Conservation (phyloP, 2,797 vertebrate species). For the Anabacerthia variegaticeps region DNA sequence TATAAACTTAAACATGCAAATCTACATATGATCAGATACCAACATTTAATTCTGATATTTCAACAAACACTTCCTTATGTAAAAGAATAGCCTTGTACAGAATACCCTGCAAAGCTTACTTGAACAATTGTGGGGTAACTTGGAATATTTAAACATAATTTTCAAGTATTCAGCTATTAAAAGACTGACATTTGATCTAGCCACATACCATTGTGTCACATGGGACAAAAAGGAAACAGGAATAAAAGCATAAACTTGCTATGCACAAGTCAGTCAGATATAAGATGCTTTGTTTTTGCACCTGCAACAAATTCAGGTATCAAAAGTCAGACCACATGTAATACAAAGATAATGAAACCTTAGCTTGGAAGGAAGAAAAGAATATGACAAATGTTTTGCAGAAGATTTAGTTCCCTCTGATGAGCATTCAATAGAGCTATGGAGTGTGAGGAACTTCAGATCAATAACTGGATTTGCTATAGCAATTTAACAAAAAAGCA, state of each 20-base stretch:
- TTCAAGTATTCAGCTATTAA: neutral
- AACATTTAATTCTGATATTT: neutral
- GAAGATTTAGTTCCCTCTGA: conserved; percentile 7
- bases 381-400: neutral
- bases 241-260: neutral
- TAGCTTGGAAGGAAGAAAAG: neutral
- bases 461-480: conserved; percentile 23
- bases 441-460: neutral
- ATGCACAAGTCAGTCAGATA: neutral
- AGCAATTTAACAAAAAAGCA: neutral
- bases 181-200: neutral
- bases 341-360: neutral
- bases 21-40: neutral
- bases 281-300: neutral
- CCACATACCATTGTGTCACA: neutral
- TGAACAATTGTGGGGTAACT: neutral
- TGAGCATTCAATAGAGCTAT: neutral
- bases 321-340: neutral
- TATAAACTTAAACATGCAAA: neutral
- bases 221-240: neutral
- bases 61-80: neutral
- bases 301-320: neutral
- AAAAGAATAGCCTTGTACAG: neutral
- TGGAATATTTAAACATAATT: neutral
- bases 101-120: neutral